Evolutionary conservation across 2,888 invertebrate genomes (phyloP), one percentile per base, ranked within the genome.

Genomic region (Charanyca ferruginea): DNA sequence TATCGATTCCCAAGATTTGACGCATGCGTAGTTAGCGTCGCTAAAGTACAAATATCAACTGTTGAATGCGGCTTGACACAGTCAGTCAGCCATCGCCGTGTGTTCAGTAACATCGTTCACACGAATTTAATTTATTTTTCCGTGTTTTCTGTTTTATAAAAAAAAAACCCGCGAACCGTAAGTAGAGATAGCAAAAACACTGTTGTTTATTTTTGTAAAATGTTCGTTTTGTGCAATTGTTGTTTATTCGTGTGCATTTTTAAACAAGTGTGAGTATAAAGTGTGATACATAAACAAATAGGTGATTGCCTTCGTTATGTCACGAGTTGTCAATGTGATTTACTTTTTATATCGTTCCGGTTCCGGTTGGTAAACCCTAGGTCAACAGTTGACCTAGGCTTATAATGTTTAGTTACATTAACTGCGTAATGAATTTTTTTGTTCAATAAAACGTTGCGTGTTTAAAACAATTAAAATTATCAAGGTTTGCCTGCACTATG

Each of bases 31-130:
- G 51, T 85, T 68, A 74, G 69, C 80, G 72, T 74, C 66, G 72
- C 68, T 72, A 58, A 77, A 85, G 80, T 91, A 93, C 91, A 93
- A 92, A 93, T 92, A 88, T 89, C 93, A 94, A 93, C 93, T 93
- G 94, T 93, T 93, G 93, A 86, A 85, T 85, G 79, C 51, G 9
- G 38, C 57, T 22, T 61, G 59, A 69, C 53, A 63, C 73, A 77
- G 60, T 88, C 94, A 94, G 94, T 94, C 94, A 94, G 94, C 94
- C 94, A 92, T 88, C 83, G 82, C 84, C 74, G 62, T 79, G 81
- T 78, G 83, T 71, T 87, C 89, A 81, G 89, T 35, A 22, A 78
- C 83, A 89, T 89, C 91, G 92, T 90, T 62, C 81, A 86, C 83
- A 69, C 62, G 78, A 83, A 77, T 74, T 77, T 79, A 81, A 79